Base-by-base conservation (phyloP, 2,888 invertebrate genomes). In the Malthinus flaveolus region DNA sequence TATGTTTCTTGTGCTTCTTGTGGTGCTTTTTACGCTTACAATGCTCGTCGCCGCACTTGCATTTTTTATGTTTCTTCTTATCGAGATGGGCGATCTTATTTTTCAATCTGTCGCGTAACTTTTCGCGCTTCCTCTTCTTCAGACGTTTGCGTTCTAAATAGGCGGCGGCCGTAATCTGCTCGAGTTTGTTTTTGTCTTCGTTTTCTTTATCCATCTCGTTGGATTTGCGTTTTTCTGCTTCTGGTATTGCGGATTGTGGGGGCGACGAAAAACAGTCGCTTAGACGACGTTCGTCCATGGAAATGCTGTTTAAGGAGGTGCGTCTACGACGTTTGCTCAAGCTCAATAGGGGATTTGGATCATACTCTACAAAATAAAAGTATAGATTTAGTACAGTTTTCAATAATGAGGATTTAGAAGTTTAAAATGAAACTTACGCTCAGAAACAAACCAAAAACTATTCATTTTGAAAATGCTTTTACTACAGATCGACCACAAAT, bases 1-100 rank as follows among this genome's bases (percentile, higher is more conserved):
- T 87, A 70, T 91, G 91, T 78, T 91, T 91, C 66, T 86, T 85
- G 70, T 90, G 89, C 60, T 85, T 87, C 73, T 90, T 91, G 76
- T 90, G 90, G 68, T 91, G 90, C 71, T 90, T 90, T 58, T 84
- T 83, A 56, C 86, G 83, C 66, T 88, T 89, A 69, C 89, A 86
- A 65, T 85, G 83, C 60, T 88, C 87, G 61, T 87, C 88, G 67
- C 83, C 83, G 69, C 86, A 87, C 73, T 85, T 87, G 71, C 88
- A 88, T 68, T 86, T 87, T 66, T 83, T 86, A 72, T 86, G 87
- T 73, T 87, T 87, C 74, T 86, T 86, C 69, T 85, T 86, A 2
- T 85, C 83, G 47, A 84, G 81, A 45, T 81, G 72, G 69, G 10
- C 79, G 76, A 65, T 80, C 79, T 61, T 83, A 45, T 73, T 68